Base-by-base conservation (phyloP, 2,113 vertebrate genomes). In the Petrocephalus zakoni region DNA sequence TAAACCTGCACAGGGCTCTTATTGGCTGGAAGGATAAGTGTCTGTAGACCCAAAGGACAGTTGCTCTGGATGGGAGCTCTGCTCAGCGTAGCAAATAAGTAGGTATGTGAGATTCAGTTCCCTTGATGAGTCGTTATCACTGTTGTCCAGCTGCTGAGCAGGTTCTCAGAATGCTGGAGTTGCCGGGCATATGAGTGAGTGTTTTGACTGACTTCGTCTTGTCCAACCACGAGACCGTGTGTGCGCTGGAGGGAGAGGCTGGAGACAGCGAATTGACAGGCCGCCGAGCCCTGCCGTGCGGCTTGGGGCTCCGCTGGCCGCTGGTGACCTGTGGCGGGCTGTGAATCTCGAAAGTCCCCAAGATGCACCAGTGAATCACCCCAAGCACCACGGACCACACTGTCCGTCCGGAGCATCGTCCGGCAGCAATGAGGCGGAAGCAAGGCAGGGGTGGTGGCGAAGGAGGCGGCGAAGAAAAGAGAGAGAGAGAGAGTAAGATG, bases 401-500 rank as follows among this genome's bases (percentile, higher is more conserved):
- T 68, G 6, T 7, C 68, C 15, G 29, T 75, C 15, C 17, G 68
- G 29, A 75, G 13, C 64, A 61, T 25, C 58, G n/a, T 29, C 13
- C 34, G 64, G 11, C 29, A 34, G 11, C 22, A 61, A 0, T 61
- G 21, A 61, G 58, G 22, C 29, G 29, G 68, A 75, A 75, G 29
- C 29, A 1, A 75, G 64, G 64, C 25, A 34, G 58, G n/a, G 58
- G 58, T n/a, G 61, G 61, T 37, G 29, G 25, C 5, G 68, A 37
- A 37, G 29, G 68, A 75, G 34, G 7, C 5, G 29, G 29, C 21
- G 17, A 46, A 82, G 78, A 82, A 82, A 7, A 82, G 75, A 47
- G 29, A 88, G 86, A 88, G 34, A 47, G n/a, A 83, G 37, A 47
- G 85, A 75, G 58, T 88, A 88, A 82, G 34, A 47, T 19, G 17